phyloP scores from a whole-genome alignment of 1,140 invertebrate species.

The Ceratosolen fusciceps region DNA sequence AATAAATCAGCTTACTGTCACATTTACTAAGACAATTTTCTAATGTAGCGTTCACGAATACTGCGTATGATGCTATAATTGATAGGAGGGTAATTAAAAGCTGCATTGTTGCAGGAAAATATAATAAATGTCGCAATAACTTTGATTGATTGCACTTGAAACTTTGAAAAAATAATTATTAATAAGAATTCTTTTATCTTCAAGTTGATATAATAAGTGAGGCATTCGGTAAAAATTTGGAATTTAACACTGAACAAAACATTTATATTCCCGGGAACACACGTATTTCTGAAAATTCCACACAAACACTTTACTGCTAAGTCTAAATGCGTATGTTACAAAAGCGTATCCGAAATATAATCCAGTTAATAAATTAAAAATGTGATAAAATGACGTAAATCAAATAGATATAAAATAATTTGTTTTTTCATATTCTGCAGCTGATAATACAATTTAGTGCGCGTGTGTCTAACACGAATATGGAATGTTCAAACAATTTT shows the following conservation, averaged over 20 bases:
- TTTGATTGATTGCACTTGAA: too few species aligned
- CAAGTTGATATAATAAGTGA: too few species aligned
- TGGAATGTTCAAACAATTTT: too few species aligned
- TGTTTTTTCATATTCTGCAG: background rate
- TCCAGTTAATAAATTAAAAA: background rate
- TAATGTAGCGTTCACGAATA: background rate
- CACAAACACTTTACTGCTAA: background rate
- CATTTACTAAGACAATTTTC: background rate
- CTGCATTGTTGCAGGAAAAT: background rate
- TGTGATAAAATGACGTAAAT: background rate
- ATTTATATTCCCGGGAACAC: too few species aligned
- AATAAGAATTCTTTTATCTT: too few species aligned
- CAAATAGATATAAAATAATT: constrained; percentile 15
- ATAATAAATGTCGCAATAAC: too few species aligned
- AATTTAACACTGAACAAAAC: too few species aligned
- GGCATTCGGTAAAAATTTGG: too few species aligned
- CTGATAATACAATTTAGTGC: background rate
- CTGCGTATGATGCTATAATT: background rate
- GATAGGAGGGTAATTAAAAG: background rate
- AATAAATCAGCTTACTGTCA: background rate
- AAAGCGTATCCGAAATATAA: background rate
- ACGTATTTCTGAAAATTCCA: too few species aligned
- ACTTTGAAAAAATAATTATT: too few species aligned
- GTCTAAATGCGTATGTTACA: background rate
- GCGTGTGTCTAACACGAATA: too few species aligned